Evolutionary conservation across 2,113 vertebrate species (phyloP).

Genomic region (Lichenostomus cassidix): DNA sequence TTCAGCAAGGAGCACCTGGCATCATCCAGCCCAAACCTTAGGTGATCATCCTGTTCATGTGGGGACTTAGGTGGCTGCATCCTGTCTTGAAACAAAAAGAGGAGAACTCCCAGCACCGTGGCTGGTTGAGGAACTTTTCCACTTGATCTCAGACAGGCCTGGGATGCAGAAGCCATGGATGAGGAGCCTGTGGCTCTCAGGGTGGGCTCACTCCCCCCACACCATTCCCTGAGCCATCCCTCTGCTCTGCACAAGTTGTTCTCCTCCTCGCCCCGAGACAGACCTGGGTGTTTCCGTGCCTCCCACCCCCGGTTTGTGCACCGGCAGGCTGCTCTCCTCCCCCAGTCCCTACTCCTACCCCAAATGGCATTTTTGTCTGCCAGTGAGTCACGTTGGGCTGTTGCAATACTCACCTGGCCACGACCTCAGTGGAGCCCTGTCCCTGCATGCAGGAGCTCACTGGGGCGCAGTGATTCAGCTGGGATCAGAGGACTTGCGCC

Average conservation of each 20-base stretch:
- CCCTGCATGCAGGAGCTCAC: constrained; percentile 42
- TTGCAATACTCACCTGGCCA: constrained; percentile 29
- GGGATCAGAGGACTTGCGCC: constrained; percentile 6
- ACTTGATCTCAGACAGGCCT: neutral
- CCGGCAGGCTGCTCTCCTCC: neutral
- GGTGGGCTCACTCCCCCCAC: accelerated
- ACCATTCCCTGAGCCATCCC: neutral
- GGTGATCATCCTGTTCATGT: accelerated
- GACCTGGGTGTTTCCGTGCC: neutral
- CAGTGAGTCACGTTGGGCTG: neutral
- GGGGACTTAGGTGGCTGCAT: neutral
- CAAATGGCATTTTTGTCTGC: constrained; percentile 29
- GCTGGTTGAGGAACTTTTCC: neutral
- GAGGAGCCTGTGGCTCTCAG: accelerated
- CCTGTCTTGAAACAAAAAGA: neutral
- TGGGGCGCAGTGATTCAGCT: constrained; percentile 50
- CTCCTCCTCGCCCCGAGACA: neutral
- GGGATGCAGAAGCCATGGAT: accelerated
- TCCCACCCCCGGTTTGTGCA: neutral
- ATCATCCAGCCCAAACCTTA: neutral
- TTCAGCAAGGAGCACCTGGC: neutral
- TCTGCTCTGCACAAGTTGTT: neutral
- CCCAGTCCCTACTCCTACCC: neutral
- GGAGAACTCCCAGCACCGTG: neutral
- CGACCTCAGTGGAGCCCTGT: constrained; percentile 18